Conservation (phyloP, 2,113 vertebrate species). For the Cryptomyrus ogoouensis region DNA sequence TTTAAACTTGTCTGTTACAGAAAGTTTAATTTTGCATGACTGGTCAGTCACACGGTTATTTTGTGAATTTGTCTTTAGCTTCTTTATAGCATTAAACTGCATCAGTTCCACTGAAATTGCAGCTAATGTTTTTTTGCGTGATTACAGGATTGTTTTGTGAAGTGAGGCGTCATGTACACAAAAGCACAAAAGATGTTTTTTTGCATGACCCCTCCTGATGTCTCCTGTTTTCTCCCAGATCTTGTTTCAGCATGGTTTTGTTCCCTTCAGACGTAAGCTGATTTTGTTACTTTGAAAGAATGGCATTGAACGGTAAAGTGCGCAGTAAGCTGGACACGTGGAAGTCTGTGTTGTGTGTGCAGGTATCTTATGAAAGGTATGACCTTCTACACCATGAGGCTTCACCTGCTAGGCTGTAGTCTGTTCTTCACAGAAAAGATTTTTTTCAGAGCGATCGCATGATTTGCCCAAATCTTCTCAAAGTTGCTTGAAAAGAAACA, state of each 20-base stretch:
- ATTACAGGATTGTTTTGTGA: conserved; percentile 55
- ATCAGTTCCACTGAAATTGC: conserved; percentile 44
- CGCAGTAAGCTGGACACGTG: neutral
- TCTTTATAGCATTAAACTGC: conserved; percentile 55
- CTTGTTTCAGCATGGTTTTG: conserved; percentile 8
- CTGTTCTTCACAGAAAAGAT: neutral
- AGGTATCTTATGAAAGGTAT: neutral
- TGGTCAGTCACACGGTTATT: conserved; percentile 35
- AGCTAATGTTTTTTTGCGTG: conserved; percentile 70
- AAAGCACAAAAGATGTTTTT: conserved; percentile 38
- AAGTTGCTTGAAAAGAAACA: neutral
- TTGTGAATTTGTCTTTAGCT: conserved; percentile 43
- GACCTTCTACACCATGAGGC: neutral
- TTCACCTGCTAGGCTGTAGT: neutral
- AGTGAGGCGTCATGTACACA: conserved; percentile 34
- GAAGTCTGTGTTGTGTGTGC: neutral
- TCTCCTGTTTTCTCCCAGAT: conserved; percentile 5
- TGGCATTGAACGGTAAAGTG: neutral
- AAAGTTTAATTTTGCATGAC: conserved; percentile 38
- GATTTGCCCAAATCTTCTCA: neutral
- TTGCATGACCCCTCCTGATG: conserved; percentile 9
- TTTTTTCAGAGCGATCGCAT: neutral
- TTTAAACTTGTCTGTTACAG: conserved; percentile 8
- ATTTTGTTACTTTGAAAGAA: neutral
- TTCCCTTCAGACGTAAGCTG: conserved; percentile 2